Conservation (phyloP, 1,140 invertebrate species). For the Zaprionus nigranus region DNA sequence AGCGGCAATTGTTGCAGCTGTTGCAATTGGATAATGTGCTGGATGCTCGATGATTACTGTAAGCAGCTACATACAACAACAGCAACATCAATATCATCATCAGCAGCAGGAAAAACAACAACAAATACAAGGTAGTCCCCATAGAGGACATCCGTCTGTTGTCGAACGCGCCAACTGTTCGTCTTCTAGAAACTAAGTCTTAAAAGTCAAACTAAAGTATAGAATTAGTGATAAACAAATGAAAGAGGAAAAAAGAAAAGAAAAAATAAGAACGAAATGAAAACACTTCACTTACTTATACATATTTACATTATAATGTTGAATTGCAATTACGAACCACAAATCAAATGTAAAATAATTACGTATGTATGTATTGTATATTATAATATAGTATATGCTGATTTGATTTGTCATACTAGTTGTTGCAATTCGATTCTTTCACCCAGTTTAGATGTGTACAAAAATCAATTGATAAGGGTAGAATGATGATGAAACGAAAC, state of each 20-base stretch:
- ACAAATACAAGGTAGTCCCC: slow-evolving; percentile 22
- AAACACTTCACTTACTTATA: slow-evolving; percentile 41
- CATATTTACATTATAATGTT: slow-evolving; percentile 33
- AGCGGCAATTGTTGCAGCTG: slow-evolving; percentile 64
- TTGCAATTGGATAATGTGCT: slow-evolving; percentile 69
- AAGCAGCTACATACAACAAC: slow-evolving; percentile 42
- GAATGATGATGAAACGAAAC: slow-evolving; percentile 24
- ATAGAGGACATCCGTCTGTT: slow-evolving; percentile 33
- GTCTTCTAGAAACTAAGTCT: slow-evolving; percentile 66
- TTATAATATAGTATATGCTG: slow-evolving; percentile 38
- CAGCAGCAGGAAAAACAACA: slow-evolving; percentile 24
- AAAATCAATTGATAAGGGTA: slow-evolving; percentile 41
- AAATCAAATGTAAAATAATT: slow-evolving; percentile 44
- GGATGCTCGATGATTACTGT: slow-evolving; percentile 40
- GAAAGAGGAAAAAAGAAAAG: not conserved
- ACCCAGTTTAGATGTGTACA: slow-evolving; percentile 68
- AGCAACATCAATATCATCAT: not conserved
- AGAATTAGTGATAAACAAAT: slow-evolving; percentile 49
- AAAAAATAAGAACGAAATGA: not conserved
- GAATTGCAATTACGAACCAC: slow-evolving; percentile 51
- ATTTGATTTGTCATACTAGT: slow-evolving; percentile 47
- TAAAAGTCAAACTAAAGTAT: slow-evolving; percentile 81
- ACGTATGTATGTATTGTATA: slow-evolving; percentile 16
- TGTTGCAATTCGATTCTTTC: slow-evolving; percentile 36
- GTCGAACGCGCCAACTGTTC: slow-evolving; percentile 36